phyloP scores from a whole-genome alignment of 1,140 invertebrate species.

The Catajapyx aquilonaris region DNA sequence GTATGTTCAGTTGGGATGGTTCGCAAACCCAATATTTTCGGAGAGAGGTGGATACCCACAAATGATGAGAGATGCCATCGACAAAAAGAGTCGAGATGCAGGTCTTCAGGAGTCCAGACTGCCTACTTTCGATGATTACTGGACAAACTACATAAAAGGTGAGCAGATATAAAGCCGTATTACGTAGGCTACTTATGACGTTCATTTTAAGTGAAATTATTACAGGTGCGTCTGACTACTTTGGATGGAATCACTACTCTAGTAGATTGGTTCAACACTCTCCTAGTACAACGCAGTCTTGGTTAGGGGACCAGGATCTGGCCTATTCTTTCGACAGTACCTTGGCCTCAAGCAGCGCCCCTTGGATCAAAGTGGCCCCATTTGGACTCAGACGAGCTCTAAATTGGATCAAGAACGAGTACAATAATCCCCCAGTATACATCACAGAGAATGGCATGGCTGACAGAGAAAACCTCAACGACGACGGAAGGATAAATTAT shows the following conservation, averaged over 20 bases:
- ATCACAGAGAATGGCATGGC: constrained; percentile 15
- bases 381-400: constrained; percentile 10
- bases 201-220: not conserved
- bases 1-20: not conserved
- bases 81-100: constrained; percentile 22
- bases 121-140: constrained; percentile 26
- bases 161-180: constrained; percentile 1
- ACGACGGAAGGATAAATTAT: constrained; percentile 3
- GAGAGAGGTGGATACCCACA: not conserved
- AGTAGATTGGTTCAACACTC: not conserved
- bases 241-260: constrained; percentile 9
- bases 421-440: constrained; percentile 11
- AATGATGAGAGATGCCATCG: not conserved
- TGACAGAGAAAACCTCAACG: constrained; percentile 7
- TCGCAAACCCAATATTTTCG: not conserved
- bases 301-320: not conserved
- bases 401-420: constrained; percentile 13
- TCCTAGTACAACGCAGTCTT: not conserved
- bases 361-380: constrained; percentile 8
- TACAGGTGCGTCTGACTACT: constrained; percentile 5
- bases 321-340: not conserved
- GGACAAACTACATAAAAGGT: constrained; percentile 26
- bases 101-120: constrained; percentile 26
- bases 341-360: constrained; percentile 2
- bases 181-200: too few species aligned